Evolutionary conservation across 1,140 invertebrate species (phyloP).

Genomic region (Brachionus koreanus): DNA sequence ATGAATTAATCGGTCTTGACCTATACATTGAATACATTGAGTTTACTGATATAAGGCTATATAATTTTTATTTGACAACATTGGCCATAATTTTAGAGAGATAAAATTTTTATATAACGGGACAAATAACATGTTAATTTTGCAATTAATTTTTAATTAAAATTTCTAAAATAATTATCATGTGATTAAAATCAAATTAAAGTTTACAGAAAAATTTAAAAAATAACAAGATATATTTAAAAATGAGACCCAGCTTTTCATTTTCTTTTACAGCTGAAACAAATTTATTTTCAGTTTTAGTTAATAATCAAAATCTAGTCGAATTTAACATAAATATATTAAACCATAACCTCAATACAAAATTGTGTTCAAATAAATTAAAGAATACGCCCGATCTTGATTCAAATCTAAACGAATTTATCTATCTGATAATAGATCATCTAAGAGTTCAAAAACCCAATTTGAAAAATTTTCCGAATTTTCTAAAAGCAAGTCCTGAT

Average conservation of each 20-base stretch:
- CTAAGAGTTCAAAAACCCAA: neutral
- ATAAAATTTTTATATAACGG: neutral
- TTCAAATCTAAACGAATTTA: slow-evolving; percentile 13
- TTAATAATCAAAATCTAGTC: neutral
- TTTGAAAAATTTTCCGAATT: neutral
- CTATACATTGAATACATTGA: too few species aligned
- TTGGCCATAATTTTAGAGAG: too few species aligned
- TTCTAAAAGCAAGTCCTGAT: neutral
- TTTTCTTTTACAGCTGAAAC: neutral
- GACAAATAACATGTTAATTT: neutral
- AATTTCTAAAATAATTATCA: neutral
- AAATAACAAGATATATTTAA: neutral
- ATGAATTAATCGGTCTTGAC: too few species aligned
- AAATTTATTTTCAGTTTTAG: slow-evolving; percentile 17
- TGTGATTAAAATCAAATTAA: neutral
- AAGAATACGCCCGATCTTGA: neutral
- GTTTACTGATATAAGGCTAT: too few species aligned
- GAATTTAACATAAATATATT: neutral
- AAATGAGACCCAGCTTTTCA: neutral
- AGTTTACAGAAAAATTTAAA: neutral
- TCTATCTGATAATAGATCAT: slow-evolving; percentile 13
- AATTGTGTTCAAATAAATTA: neutral
- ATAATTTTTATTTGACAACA: too few species aligned
- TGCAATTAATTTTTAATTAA: neutral
- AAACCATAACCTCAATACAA: neutral